Percentiles rank a stretch among this genome's conserved stretches.
These are phyloP conservation scores for Dicrurus megarhynchus DNA, from an alignment of 2,113 vertebrate genomes.

Conservation along the genomic window DNA sequence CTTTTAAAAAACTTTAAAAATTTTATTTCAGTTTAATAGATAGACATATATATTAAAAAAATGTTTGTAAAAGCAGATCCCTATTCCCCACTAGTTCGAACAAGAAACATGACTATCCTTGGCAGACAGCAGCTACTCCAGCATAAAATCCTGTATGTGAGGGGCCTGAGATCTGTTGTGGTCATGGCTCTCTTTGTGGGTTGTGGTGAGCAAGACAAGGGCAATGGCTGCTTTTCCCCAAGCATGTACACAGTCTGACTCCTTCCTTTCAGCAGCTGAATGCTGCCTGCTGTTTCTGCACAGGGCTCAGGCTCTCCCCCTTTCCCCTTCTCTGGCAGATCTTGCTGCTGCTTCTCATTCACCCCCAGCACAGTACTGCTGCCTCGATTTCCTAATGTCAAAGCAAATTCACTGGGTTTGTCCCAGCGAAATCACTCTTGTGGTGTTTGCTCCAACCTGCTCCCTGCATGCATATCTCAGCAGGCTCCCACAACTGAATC, in stretches of 20 bases:
- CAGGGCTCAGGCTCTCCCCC: background rate
- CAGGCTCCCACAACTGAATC: background rate
- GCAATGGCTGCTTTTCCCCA: background rate
- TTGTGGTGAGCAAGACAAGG: background rate
- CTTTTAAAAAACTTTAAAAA: background rate
- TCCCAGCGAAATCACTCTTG: background rate
- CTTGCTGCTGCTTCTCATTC: background rate
- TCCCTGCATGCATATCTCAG: background rate
- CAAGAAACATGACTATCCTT: background rate
- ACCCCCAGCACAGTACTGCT: background rate
- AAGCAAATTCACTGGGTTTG: background rate
- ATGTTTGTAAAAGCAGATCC: background rate
- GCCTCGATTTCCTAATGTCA: background rate
- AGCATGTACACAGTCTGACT: background rate
- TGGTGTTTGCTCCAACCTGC: background rate
- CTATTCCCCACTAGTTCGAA: background rate
- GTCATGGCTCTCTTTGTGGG: background rate
- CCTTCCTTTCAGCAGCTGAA: background rate
- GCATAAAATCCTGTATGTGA: background rate
- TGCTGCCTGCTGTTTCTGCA: background rate
- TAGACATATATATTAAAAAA: background rate
- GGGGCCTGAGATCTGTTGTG: background rate
- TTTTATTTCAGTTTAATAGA: background rate
- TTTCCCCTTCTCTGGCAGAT: fast-evolving
- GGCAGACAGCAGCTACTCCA: background rate